Conservation (phyloP, 2,888 invertebrate species). For the Lasioglossum pauxillum region DNA sequence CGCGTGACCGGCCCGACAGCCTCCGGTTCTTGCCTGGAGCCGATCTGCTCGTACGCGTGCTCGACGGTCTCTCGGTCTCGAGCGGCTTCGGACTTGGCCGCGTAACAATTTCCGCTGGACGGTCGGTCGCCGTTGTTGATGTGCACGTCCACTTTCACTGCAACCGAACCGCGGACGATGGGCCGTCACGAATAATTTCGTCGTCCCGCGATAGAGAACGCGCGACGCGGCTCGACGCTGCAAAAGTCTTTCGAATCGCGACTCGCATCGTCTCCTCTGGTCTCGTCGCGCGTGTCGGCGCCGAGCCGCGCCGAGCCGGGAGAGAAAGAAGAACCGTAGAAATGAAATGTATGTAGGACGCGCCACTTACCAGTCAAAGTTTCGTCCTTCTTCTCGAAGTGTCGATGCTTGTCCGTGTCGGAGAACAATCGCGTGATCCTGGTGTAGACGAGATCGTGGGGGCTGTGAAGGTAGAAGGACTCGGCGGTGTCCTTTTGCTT, state of each 20-base stretch:
- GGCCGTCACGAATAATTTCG: neutral
- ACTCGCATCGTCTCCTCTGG: neutral
- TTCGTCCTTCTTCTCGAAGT: constrained; percentile 81
- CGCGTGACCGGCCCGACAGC: constrained; percentile 72
- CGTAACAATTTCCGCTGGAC: constrained; percentile 78
- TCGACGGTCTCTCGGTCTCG: constrained; percentile 79
- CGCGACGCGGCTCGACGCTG: neutral
- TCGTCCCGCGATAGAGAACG: neutral
- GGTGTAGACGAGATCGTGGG: constrained; percentile 92
- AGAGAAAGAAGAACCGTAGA: constrained; percentile 4
- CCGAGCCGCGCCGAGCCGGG: neutral
- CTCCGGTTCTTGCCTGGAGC: constrained; percentile 76
- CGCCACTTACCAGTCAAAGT: constrained; percentile 82
- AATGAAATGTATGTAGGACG: constrained; percentile 73
- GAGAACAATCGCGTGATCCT: constrained; percentile 94
- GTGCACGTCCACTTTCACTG: constrained; percentile 95
- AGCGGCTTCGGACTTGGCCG: constrained; percentile 75
- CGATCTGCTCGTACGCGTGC: constrained; percentile 83
- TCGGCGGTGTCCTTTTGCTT: constrained; percentile 83
- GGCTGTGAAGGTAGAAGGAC: constrained; percentile 94
- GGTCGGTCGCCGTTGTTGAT: constrained; percentile 80
- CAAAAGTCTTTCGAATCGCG: neutral
- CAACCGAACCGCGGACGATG: constrained; percentile 62
- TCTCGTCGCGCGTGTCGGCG: neutral
- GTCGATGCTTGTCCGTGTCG: constrained; percentile 77